Base-by-base conservation (phyloP, 2,797 vertebrate genomes). In the Echeneis naucrates region DNA sequence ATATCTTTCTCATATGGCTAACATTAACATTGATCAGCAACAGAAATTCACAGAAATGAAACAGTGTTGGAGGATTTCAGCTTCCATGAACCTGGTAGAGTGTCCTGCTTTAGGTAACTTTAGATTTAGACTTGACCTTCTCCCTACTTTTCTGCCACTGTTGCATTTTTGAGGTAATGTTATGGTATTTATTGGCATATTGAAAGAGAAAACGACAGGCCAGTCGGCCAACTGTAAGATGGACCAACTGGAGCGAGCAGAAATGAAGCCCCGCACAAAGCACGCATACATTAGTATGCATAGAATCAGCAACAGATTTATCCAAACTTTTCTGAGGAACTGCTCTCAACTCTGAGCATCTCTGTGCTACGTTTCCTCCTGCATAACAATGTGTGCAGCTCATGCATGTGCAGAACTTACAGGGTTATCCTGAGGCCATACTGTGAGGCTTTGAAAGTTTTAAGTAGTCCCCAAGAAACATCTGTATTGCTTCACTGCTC, bases 271-370 rank as follows among this genome's bases (percentile, higher is more conserved):
- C 75, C 70, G 60, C 48, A 77, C 63, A 73, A 82, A 76, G 75
- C 66, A 70, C 72, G 56, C 72, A 33, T 67, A 50, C 75, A 79
- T 90, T 87, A 83, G 85, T 85, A 87, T 91, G 84, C 81, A 87
- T 76, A 54, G 76, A 81, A 77, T 52, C 69, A 75, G 56, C 67
- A 54, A 77, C 69, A 32, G 50, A 65, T 57, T 72, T 75, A 50
- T 42, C 17, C 35, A 35, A 63, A 60, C 50, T 87, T 76, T 66
- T 67, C 73, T 3, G 60, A 56, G 23, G 70, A 86, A 72, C 44
- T 44, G 63, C 61, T 59, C 56, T 77, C 66, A 75, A 68, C 68
- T 81, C 58, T 30, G 52, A 68, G 73, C 45, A 30, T 72, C 70
- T 77, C 35, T 48, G 40, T 62, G 38, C n/a, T 37, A 40, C 55